Evolutionary conservation across 2,888 invertebrate genomes (phyloP), one percentile per base, ranked within the genome.

Genomic region (Gisinianus flammeolus): DNA sequence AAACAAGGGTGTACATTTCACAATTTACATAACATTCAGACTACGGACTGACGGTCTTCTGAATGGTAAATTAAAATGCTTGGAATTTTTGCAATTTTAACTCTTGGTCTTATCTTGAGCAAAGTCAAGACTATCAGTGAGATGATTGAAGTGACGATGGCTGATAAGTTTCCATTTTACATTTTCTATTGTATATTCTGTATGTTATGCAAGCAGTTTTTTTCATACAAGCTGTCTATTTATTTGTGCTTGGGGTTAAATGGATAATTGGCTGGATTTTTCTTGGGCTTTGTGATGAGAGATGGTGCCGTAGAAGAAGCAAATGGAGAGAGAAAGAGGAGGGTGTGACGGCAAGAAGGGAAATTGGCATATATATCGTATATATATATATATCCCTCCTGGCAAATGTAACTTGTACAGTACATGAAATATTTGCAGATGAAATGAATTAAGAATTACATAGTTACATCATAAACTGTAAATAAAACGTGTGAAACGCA

Each of bases 231-330:
- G 26, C 70, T 70, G 70, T 54, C 70, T 52, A 62, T 70, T 54
- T 30, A 52, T 30, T 30, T 26, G 35, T 54, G 70, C 70, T 70
- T 54, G 54, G 54, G 70, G 70, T 70, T 70, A 70, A 70, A 70
- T 52, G 44, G 70, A 70, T 70, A 70, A 70, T 70, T 70, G 70
- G 70, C 54, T 70, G 54, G 54, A 44, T 44, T 44, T 19, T 44
- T 44, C 44, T 44, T 44, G 16, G 12, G 44, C 44, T 44, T 44
- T 44, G 19, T 44, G 44, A 44, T 44, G 44, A 44, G 44, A 44
- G 12, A 12, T 44, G 44, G 19, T 44, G 44, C 44, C 44, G 44
- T 44, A 44, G 16, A 44, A 6, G 8, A 19, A 44, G 44, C 44
- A 19, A n/a, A 44, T 19, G 2, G 44, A 44, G 44, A 12, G 12